Evolutionary conservation across 2,113 vertebrate species (phyloP).

Genomic region (Trinectes maculatus): DNA sequence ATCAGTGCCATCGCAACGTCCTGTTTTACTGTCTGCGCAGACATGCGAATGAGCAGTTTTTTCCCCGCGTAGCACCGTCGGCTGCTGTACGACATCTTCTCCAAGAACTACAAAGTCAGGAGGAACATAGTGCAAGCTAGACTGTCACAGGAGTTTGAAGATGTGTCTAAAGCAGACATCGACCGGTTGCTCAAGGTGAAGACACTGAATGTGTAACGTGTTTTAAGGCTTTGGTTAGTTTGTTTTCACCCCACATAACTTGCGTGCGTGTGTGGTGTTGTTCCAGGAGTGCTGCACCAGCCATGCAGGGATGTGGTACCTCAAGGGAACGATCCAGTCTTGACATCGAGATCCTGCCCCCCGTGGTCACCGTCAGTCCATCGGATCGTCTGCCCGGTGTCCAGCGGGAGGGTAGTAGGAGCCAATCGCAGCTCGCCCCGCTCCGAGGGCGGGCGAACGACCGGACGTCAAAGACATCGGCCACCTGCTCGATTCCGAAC

Average conservation of each 20-base stretch:
- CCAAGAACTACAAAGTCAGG: constrained; percentile 90
- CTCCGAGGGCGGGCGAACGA: constrained; percentile 22
- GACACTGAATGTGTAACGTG: rapidly evolving
- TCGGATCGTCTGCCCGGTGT: constrained; percentile 48
- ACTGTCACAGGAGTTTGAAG: constrained; percentile 89
- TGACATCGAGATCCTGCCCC: constrained; percentile 82
- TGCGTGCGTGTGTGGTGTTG: constrained; percentile 7
- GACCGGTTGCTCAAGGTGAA: constrained; percentile 93
- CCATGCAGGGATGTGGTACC: constrained; percentile 95
- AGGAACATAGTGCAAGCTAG: constrained; percentile 87
- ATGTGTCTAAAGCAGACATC: constrained; percentile 88
- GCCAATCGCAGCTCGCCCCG: constrained; percentile 62
- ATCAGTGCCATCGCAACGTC: not conserved
- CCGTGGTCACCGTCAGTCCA: constrained; percentile 43
- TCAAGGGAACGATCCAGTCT: constrained; percentile 95
- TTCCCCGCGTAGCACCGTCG: constrained; percentile 87
- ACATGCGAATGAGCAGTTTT: too few relatives aligned
- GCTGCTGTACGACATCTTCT: constrained; percentile 92
- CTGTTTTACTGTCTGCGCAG: not conserved
- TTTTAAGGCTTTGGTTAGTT: not conserved
- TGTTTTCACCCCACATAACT: not conserved
- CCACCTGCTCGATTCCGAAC: constrained; percentile 45
- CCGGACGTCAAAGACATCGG: constrained; percentile 35
- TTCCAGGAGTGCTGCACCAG: constrained; percentile 95
- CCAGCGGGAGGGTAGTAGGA: constrained; percentile 57